Evolutionary conservation across 2,797 vertebrate species (phyloP).

Genomic region (Cercopithecus hamlyni): DNA sequence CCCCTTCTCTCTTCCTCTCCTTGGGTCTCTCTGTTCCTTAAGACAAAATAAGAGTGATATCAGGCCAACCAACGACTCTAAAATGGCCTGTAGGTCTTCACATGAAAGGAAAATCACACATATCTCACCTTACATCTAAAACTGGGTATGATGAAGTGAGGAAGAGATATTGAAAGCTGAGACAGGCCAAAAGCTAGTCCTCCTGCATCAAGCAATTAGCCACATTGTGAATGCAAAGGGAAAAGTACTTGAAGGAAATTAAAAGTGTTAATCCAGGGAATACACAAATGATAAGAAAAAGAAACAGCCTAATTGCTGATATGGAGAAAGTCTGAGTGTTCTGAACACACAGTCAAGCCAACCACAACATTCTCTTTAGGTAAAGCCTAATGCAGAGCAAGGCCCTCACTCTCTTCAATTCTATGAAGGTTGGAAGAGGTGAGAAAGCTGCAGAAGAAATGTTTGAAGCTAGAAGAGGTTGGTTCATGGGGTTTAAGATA

Average conservation of each 20-base stretch:
- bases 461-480: background rate
- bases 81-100: background rate
- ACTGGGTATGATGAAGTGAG: no score
- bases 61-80: background rate
- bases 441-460: background rate
- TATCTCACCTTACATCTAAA: background rate
- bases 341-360: background rate
- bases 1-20: background rate
- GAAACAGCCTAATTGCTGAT: background rate
- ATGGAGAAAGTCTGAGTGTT: background rate
- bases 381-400: background rate
- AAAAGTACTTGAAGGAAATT: background rate
- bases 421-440: background rate
- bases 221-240: background rate
- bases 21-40: background rate
- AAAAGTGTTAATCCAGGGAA: background rate
- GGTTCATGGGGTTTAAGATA: background rate
- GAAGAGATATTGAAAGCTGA: background rate
- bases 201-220: background rate
- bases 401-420: background rate
- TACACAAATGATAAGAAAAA: background rate
- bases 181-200: background rate
- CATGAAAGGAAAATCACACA: background rate
- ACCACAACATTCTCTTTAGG: background rate
- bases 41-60: background rate